Evolutionary conservation across 2,888 invertebrate genomes (phyloP).

Genomic region (Patella pellucida): DNA sequence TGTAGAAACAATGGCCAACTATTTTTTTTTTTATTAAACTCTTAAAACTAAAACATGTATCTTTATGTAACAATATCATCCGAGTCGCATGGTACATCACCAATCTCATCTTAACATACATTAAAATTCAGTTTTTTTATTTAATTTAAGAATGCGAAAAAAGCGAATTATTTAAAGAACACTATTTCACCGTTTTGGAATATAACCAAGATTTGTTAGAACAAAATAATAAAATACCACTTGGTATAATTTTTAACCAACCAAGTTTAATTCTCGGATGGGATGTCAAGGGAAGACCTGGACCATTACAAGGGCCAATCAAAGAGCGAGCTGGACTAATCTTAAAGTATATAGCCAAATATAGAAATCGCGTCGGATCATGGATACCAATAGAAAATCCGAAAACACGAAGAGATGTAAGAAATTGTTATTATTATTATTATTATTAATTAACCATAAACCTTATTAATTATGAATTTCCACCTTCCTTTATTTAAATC

Average conservation of each 20-base stretch:
- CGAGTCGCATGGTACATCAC: no score
- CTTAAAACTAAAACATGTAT: no score
- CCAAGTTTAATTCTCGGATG: slow-evolving; percentile 31
- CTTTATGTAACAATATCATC: no score
- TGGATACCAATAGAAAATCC: slow-evolving; percentile 4
- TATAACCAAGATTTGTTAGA: not conserved
- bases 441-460: no score
- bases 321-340: slow-evolving; percentile 27
- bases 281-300: slow-evolving; percentile 30
- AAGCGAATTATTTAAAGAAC: not conserved
- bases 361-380: slow-evolving; percentile 6
- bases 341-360: slow-evolving; percentile 29
- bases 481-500: no score
- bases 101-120: no score
- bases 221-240: not conserved
- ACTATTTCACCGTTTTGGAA: not conserved
- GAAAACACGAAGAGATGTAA: no score
- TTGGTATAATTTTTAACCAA: slow-evolving; percentile 21
- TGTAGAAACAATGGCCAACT: no score
- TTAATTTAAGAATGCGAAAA: not conserved
- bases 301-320: slow-evolving; percentile 17
- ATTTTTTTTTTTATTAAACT: no score
- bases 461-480: no score
- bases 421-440: no score
- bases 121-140: no score